Evolutionary conservation across 1,140 invertebrate species (phyloP), one percentile per base, ranked within the genome.

Genomic region (Zaprionus davidi): DNA sequence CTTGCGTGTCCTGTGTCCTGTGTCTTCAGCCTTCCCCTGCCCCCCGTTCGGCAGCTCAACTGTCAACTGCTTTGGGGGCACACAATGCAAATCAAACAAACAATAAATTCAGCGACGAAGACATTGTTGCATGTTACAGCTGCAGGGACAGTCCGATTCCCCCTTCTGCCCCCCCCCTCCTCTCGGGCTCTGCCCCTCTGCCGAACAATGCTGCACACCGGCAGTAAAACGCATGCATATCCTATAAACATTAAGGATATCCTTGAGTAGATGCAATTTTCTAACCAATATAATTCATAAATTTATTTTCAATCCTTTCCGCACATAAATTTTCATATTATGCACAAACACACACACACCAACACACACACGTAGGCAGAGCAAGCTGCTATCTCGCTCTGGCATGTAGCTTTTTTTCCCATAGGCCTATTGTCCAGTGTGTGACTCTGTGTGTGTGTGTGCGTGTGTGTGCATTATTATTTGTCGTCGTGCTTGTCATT

Each of bases 201-300:
- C 26, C 15, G 72, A 72, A 67, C 74, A 72, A 79, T 77, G 70
- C 57, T 34, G 53, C 41, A 79, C 57, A 78, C 74, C 75, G 67
- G 76, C 79, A 65, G 79, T 72, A 73, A 85, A 82, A 81, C 63
- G 70, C 75, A 74, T 79, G 81, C 85, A 90, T 79, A 90, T 90
- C 85, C 85, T 90, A 72, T 76, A 76, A 77, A 83, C 86, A 90
- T 90, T 90, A 91, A 91, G 90, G 90, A 91, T 91, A 91, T 91
- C 90, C 90, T 91, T 91, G 90, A 91, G 84, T 91, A 88, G 82
- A 92, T 91, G 82, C 90, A 91, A 91, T 91, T 91, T 91, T 91
- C 90, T 91, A 92, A 83, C 90, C 90, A 91, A 91, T 91, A 91
- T 91, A 92, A 91, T 91, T 91, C 90, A 91, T 91, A 91, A 91